Conservation (phyloP, 1,140 invertebrate species). For the Bombus superbus region DNA sequence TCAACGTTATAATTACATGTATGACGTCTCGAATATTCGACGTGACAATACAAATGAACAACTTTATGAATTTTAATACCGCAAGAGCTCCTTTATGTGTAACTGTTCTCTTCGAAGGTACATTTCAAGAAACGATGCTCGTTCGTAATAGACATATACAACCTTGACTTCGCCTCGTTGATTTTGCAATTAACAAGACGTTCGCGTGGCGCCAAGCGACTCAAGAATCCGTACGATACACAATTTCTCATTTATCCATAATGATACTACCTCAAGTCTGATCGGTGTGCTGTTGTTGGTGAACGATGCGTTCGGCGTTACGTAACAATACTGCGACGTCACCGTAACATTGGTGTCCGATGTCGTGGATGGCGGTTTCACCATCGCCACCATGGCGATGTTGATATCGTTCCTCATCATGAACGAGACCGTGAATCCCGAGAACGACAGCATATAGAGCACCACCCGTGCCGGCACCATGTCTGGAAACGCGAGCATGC, state of each 20-base stretch:
- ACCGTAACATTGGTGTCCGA: slow-evolving; percentile 54
- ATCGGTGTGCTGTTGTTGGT: slow-evolving; percentile 50
- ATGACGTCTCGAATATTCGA: neutral
- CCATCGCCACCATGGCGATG: slow-evolving; percentile 88
- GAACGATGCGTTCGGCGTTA: slow-evolving; percentile 54
- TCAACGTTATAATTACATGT: neutral
- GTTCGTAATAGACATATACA: neutral
- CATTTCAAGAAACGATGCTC: neutral
- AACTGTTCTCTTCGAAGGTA: neutral
- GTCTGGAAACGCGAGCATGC: slow-evolving; percentile 70
- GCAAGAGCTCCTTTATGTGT: neutral
- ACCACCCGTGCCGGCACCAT: slow-evolving; percentile 86
- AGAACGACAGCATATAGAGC: slow-evolving; percentile 88
- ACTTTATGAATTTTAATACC: neutral
- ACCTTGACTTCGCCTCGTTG: neutral
- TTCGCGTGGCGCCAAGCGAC: neutral
- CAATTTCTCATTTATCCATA: neutral
- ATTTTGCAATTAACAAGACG: neutral
- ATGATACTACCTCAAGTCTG: slow-evolving; percentile 52
- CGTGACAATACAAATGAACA: neutral
- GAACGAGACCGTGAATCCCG: slow-evolving; percentile 88
- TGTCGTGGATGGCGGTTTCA: slow-evolving; percentile 72
- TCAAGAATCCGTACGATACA: neutral
- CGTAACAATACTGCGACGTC: slow-evolving; percentile 72
- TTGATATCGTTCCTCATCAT: slow-evolving; percentile 91